phyloP scores from a whole-genome alignment of 2,888 invertebrate genomes.

The Platycheirus rosarum region DNA sequence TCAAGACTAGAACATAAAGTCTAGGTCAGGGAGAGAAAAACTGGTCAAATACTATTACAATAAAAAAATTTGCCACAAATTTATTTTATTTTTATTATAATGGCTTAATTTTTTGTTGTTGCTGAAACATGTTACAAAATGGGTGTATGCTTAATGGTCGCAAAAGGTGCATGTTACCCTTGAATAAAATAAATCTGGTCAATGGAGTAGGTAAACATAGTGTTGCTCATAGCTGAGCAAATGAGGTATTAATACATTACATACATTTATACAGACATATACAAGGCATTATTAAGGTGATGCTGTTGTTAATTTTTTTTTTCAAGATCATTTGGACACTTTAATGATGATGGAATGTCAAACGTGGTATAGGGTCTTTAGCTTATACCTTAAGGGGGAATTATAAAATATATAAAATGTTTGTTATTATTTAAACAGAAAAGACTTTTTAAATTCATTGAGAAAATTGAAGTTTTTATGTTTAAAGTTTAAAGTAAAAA shows the following conservation, averaged over 20 bases:
- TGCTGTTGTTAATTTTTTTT: constrained; percentile 1
- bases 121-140: constrained; percentile 20
- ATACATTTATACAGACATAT: too few relatives aligned
- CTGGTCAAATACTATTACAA: constrained; percentile 3
- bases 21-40: constrained; percentile 66
- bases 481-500: too few relatives aligned
- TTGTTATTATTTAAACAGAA: too few relatives aligned
- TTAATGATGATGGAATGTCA: background rate
- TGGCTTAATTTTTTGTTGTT: background rate
- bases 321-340: constrained; percentile 11
- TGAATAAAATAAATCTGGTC: constrained; percentile 56
- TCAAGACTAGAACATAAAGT: constrained; percentile 55
- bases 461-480: too few relatives aligned
- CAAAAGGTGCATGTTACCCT: constrained; percentile 59
- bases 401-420: background rate
- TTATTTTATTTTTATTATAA: constrained; percentile 7
- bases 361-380: constrained; percentile 4
- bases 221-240: constrained; percentile 11
- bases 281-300: constrained; percentile 43
- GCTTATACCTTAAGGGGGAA: background rate
- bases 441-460: too few relatives aligned
- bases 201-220: constrained; percentile 26
- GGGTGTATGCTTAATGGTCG: constrained; percentile 21
- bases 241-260: constrained; percentile 28
- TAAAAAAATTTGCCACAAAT: background rate